These are phyloP conservation scores for Paramuricea clavata DNA, from an alignment of 92 coral and sea anemone species.

Conservation along the genomic window DNA sequence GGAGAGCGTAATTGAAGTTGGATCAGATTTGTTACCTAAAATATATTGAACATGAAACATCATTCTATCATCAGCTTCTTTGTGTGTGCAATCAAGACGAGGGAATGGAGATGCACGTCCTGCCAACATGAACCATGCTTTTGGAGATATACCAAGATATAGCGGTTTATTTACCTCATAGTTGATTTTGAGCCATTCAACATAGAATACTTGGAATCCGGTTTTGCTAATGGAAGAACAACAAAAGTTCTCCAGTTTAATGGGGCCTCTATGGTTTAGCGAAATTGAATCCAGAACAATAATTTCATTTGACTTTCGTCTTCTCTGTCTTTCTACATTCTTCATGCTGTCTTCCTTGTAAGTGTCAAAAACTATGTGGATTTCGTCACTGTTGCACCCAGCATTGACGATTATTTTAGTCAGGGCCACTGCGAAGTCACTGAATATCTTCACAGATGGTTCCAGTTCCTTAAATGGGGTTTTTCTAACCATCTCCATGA, in stretches of 20 bases:
- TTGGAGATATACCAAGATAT: too few relatives aligned
- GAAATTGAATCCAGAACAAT: neutral
- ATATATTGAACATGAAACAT: neutral
- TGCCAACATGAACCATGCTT: too few relatives aligned
- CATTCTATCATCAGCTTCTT: neutral
- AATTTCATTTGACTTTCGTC: slow-evolving; percentile 1
- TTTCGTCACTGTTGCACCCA: neutral
- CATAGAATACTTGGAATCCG: too few relatives aligned
- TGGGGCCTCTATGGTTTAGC: neutral
- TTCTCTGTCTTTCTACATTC: neutral
- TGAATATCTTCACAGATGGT: too few relatives aligned
- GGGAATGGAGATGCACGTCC: neutral
- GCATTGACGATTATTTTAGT: neutral
- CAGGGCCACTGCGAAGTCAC: neutral
- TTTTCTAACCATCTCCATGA: too few relatives aligned
- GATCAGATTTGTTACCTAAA: too few relatives aligned
- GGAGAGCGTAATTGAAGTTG: too few relatives aligned
- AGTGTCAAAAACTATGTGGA: neutral
- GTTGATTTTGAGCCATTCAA: too few relatives aligned
- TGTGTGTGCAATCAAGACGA: neutral
- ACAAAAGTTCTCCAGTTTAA: neutral
- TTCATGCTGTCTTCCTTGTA: too few relatives aligned
- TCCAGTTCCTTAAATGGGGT: too few relatives aligned
- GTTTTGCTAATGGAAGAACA: too few relatives aligned
- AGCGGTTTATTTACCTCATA: too few relatives aligned